Evolutionary conservation across 2,797 vertebrate genomes (phyloP), one percentile per base, ranked within the genome.

Genomic region (Phrynocephalus forsythii): DNA sequence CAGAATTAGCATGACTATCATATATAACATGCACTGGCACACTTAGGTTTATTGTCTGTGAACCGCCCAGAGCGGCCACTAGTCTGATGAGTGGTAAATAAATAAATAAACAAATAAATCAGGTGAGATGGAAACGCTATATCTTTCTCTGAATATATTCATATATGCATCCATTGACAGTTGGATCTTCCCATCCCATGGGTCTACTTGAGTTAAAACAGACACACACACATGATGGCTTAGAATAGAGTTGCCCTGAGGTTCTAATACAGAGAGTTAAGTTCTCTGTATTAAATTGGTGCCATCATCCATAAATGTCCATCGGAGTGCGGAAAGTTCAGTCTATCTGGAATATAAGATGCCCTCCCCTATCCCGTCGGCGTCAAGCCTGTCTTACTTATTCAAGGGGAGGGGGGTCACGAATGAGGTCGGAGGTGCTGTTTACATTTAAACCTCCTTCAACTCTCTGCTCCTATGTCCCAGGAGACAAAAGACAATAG

Each of bases 381-480:
- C 30, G 30, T 81, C 78, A 75, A 76, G 26, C 16, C n/a, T 7
- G 18, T 30, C 87, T 60, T 24, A 4, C 11, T 71, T 78, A 28
- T 72, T 79, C 66, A 83, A 88, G 10, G 11, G 16, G 66, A 26
- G 52, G 15, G 18, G 60, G 11, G 13, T 2, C 20, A 10, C 3
- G 3, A 66, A 20, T 33, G 20, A 48, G 38, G 6, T 56, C 33
- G 38, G 22, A 26, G 38, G 11, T 72, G 33, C 63, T 72, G 24
- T n/a, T 85, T 85, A 68, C 67, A 56, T 30, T 76, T 73, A 76
- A 82, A 80, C 44, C 63, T 56, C 44, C 76, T 81, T 85, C 63
- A 76, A 16, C 44, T 24, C 71, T 83, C 50, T 82, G 20, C 48
- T 83, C 66, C 44, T 15, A 52, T 52, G 3, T 81, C 83, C 77